These are phyloP conservation scores for Nipponacmea schrenckii DNA, from an alignment of 2,888 invertebrate genomes.

Conservation along the genomic window DNA sequence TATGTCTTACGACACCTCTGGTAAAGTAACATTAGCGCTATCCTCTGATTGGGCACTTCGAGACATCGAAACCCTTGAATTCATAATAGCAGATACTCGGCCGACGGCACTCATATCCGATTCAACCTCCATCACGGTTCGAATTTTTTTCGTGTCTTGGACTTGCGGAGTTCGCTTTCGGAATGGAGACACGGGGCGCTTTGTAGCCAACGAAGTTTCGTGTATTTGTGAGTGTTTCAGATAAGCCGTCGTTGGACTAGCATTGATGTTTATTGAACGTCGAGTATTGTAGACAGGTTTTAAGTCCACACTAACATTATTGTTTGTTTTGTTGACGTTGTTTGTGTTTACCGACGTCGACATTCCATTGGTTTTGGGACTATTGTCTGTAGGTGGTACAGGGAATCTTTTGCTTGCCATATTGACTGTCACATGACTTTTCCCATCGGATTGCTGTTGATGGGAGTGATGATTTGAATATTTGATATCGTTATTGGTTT, in stretches of 20 bases:
- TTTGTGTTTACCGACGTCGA: background rate
- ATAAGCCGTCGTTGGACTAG: background rate
- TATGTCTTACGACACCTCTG: too few species aligned
- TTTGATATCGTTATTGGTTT: background rate
- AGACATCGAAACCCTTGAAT: background rate
- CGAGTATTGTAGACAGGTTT: background rate
- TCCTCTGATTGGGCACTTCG: background rate
- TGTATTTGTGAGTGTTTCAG: too few species aligned
- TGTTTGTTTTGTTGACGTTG: background rate
- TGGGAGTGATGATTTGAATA: background rate
- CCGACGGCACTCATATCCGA: background rate
- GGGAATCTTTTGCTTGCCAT: background rate
- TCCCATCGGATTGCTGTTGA: background rate
- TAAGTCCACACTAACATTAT: background rate
- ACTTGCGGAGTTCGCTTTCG: background rate
- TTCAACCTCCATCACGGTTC: background rate
- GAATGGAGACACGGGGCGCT: background rate
- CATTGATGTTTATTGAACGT: background rate
- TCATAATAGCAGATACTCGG: background rate
- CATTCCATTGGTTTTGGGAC: background rate
- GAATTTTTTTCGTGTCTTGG: background rate
- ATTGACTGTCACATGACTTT: background rate
- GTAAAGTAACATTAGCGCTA: too few species aligned
- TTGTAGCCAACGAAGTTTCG: background rate
- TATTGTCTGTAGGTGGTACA: background rate